phyloP scores from a whole-genome alignment of 1,140 invertebrate genomes.

The Camponotus vicinus region DNA sequence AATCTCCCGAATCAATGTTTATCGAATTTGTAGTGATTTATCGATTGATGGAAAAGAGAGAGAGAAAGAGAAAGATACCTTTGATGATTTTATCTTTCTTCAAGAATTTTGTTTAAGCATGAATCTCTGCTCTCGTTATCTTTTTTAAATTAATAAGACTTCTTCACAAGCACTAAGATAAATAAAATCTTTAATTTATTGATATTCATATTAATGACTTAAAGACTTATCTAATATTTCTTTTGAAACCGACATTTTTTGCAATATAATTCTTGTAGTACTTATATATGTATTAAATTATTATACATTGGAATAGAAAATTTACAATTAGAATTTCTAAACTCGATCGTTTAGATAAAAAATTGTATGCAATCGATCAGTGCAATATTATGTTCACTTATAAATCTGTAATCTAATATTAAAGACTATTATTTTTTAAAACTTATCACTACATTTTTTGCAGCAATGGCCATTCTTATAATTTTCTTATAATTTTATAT shows the following conservation, averaged over 20 bases:
- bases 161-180: neutral
- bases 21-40: neutral
- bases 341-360: neutral
- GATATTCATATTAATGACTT: neutral
- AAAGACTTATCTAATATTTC: neutral
- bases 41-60: no score
- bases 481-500: constrained; percentile 3
- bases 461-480: neutral
- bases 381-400: neutral
- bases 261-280: neutral
- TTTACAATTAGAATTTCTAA: neutral
- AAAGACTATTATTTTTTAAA: neutral
- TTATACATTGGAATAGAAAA: neutral
- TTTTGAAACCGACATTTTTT: neutral
- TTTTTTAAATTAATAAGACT: neutral
- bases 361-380: neutral
- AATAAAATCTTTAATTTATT: neutral
- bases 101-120: constrained; percentile 18
- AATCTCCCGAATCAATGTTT: constrained; percentile 33
- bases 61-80: neutral
- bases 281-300: neutral
- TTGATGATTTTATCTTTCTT: constrained; percentile 3
- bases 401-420: neutral
- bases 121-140: neutral
- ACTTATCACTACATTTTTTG: neutral